Evolutionary conservation across 1,140 invertebrate species (phyloP).

Genomic region (Euura saliciscinereae): DNA sequence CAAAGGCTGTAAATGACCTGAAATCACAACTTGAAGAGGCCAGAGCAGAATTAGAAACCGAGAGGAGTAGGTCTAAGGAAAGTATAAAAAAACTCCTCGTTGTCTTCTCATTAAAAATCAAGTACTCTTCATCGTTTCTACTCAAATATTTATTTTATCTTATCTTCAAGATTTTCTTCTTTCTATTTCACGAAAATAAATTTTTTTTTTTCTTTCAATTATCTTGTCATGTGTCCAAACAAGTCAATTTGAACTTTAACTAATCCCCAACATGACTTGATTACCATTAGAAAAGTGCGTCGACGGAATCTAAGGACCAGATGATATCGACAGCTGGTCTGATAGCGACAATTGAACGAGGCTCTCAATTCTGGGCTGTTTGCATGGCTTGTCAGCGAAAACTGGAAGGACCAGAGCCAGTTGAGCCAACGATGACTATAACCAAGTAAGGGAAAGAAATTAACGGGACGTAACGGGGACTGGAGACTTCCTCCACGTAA

Average conservation of each 20-base stretch:
- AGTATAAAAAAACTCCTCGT: not conserved
- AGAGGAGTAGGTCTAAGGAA: conserved; percentile 6
- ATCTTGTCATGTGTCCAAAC: too few relatives aligned
- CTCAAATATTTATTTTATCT: too few relatives aligned
- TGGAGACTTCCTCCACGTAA: too few relatives aligned
- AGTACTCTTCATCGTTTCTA: too few relatives aligned
- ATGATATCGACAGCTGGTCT: not conserved
- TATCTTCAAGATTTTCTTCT: too few relatives aligned
- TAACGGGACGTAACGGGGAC: not conserved
- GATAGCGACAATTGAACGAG: not conserved
- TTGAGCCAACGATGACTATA: conserved; percentile 36
- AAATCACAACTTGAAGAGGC: not conserved
- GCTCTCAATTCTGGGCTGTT: conserved; percentile 30
- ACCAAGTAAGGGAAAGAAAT: conserved; percentile 33
- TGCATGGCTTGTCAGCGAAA: conserved; percentile 37
- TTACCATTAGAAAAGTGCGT: too few relatives aligned
- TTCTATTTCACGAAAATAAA: too few relatives aligned
- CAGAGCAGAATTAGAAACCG: conserved; percentile 21
- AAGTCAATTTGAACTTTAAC: too few relatives aligned
- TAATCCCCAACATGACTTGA: too few relatives aligned
- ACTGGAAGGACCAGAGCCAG: conserved; percentile 32
- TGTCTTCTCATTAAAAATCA: too few relatives aligned
- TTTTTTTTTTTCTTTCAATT: too few relatives aligned
- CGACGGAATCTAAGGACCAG: not conserved
- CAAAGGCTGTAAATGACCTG: not conserved